Evolutionary conservation across 2,888 invertebrate genomes (phyloP), one percentile per base, ranked within the genome.

Genomic region (Pollenia griseotomentosa): DNA sequence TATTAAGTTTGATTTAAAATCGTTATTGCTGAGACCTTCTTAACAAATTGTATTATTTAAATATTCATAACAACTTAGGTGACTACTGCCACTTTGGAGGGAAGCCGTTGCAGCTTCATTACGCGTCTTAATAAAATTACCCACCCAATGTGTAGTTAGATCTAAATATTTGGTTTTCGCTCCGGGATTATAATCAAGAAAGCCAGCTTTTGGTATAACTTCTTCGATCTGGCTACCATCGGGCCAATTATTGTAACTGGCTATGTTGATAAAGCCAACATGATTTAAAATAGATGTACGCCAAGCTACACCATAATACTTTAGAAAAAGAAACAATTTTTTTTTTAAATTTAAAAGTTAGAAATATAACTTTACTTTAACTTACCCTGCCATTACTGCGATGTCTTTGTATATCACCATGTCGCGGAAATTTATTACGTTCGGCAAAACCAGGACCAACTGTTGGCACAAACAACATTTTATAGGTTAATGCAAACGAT

Each of bases 181-280:
- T 73, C 95, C 94, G 0, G 95, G 95, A 90, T 94, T 94, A 90
- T 96, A 96, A 90, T 96, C 95, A 46, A 93, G 90, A 84, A 92
- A 93, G 2, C 93, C 93, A 19, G 91, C 91, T 71, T 92, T 91
- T 3, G 93, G 91, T 46, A 91, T 89, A 3, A 92, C 96, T 57
- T 96, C 95, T 91, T 96, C 96, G 79, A 96, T 96, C 93, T 96
- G 96, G 11, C 96, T 96, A 7, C 96, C 96, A 92, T 96, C 96
- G 89, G 95, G 95, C 96, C 96, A 96, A 90, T 96, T 96, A 91
- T 96, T 96, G 90, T 96, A 96, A 82, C 96, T 96, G 57, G 96
- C 96, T 80, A 96, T 95, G 11, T 95, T 95, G 16, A 96, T 93
- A 75, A 95, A 94, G 77, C 94, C 93, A 11, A 95, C 94, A 33